Percentiles rank a stretch among this genome's conserved stretches.
Evolutionary conservation across 2,888 invertebrate genomes (phyloP).

Genomic region (Parnassius orleans): DNA sequence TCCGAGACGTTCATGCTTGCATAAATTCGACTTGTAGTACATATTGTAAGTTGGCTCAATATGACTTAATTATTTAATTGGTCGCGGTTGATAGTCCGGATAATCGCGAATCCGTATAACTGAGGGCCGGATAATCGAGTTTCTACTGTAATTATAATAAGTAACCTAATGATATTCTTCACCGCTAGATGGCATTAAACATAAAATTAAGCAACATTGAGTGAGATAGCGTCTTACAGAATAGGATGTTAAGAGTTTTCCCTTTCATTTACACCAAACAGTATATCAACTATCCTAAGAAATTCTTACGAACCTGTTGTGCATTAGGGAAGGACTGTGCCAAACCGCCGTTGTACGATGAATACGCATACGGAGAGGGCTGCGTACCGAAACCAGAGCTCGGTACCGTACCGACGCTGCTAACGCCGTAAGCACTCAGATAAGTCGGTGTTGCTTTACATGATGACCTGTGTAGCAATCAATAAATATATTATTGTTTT

Average conservation of each 20-base stretch:
- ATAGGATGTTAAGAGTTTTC: background rate
- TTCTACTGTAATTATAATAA: too few relatives aligned
- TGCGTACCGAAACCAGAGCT: conserved; percentile 66
- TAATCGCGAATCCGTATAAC: too few relatives aligned
- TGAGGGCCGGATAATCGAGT: too few relatives aligned
- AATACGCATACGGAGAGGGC: conserved; percentile 75
- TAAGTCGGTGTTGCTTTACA: conserved; percentile 82
- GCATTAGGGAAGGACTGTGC: conserved; percentile 79
- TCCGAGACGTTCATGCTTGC: too few relatives aligned
- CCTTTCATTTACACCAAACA: too few relatives aligned
- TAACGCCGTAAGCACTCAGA: conserved; percentile 71
- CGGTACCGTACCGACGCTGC: conserved; percentile 70
- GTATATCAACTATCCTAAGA: background rate
- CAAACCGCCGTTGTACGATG: conserved; percentile 78
- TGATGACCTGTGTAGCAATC: conserved; percentile 61
- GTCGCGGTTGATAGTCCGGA: too few relatives aligned
- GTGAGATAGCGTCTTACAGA: background rate
- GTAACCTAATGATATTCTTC: too few relatives aligned
- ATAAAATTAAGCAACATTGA: background rate
- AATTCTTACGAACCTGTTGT: conserved; percentile 74
- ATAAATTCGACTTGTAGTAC: too few relatives aligned
- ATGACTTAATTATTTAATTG: too few relatives aligned
- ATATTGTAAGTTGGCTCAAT: too few relatives aligned
- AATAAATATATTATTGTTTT: background rate
- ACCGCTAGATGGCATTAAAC: conserved; percentile 20